Percentiles rank a stretch among this genome's conserved stretches.
Conservation (phyloP, 2,888 invertebrate genomes). For the Meiosimyza platycephala region DNA sequence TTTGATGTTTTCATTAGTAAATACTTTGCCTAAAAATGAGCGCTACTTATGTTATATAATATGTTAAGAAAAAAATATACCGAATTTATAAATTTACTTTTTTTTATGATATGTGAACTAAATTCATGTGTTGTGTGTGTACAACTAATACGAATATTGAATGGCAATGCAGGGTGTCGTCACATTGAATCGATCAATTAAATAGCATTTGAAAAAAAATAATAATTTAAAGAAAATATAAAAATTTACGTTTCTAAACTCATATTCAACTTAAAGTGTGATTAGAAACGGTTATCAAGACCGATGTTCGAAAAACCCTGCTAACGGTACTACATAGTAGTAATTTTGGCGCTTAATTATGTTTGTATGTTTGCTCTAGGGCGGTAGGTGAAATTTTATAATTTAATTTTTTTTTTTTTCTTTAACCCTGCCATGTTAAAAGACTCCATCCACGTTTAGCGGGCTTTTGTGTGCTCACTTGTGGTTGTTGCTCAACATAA, state of each 20-base stretch:
- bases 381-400: not conserved
- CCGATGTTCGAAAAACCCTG: not conserved
- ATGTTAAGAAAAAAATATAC: not conserved
- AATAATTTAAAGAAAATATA: no score
- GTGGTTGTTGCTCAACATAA: constrained; percentile 51
- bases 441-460: constrained; percentile 59
- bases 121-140: not conserved
- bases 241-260: no score
- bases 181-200: no score
- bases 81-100: not conserved
- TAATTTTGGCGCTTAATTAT: constrained; percentile 55
- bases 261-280: not conserved
- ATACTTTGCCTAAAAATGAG: constrained; percentile 47
- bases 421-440: constrained; percentile 61
- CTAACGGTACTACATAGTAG: constrained; percentile 61
- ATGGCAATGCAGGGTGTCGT: constrained; percentile 31
- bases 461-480: constrained; percentile 39
- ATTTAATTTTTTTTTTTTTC: not conserved
- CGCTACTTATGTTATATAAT: constrained; percentile 40
- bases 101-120: constrained; percentile 1
- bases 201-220: no score
- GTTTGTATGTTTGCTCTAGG: not conserved
- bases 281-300: not conserved
- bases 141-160: constrained; percentile 23
- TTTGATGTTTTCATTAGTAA: constrained; percentile 41